Percentiles rank a stretch among this genome's conserved stretches.
Conservation (phyloP, 37 sponge, comb jelly and placozoan genomes). For the Crambe crambe region DNA sequence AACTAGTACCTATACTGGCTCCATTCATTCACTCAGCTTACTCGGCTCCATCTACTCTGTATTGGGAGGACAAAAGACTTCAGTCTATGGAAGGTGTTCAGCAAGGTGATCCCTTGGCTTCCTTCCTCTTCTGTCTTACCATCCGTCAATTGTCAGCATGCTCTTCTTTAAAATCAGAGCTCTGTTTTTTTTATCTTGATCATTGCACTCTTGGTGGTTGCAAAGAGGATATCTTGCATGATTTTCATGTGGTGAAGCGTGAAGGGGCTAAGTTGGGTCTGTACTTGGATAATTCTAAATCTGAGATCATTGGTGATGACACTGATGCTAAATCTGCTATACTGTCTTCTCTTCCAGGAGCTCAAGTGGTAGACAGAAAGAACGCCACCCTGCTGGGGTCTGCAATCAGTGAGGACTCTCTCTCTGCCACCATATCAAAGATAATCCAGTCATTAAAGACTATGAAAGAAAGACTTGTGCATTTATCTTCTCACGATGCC, state of each 20-base stretch:
- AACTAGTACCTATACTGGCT: neutral
- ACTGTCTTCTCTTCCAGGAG: neutral
- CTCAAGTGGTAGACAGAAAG: neutral
- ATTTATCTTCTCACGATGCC: constrained; percentile 35
- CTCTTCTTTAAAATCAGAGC: neutral
- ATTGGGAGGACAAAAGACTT: constrained; percentile 19
- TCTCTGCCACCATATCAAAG: neutral
- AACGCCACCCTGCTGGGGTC: neutral
- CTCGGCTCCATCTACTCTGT: constrained; percentile 28
- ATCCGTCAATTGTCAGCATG: constrained; percentile 1
- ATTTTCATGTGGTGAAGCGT: neutral
- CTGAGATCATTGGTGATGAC: neutral
- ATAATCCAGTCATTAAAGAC: neutral
- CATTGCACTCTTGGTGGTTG: constrained; percentile 5
- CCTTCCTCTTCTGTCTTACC: constrained; percentile 26
- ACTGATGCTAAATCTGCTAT: neutral
- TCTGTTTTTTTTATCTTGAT: neutral
- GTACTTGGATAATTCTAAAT: neutral
- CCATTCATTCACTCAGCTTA: constrained; percentile 38
- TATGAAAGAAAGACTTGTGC: constrained; percentile 28
- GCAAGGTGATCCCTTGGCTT: constrained; percentile 30
- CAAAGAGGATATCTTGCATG: neutral
- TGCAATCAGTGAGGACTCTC: neutral
- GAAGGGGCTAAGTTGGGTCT: neutral
- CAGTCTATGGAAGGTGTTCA: constrained; percentile 30